Base-by-base conservation (phyloP, 2,888 invertebrate genomes). In the Mimumesa dahlbomi region DNA sequence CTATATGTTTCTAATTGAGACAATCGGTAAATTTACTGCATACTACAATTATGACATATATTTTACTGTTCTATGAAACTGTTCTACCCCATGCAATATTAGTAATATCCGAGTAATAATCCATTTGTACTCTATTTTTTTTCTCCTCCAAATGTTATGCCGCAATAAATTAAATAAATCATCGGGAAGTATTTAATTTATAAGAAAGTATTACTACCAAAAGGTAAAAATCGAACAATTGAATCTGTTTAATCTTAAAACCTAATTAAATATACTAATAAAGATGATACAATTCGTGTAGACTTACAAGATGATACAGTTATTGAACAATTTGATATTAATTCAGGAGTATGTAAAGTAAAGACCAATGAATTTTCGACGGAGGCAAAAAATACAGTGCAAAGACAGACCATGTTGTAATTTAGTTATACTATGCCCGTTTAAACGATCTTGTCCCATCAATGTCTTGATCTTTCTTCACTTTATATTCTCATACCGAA, bases 1-100 rank as follows among this genome's bases (percentile, higher is more conserved):
- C 49, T 59, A 54, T 22, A 11, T 49, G 19, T 16, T 46, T 7
- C 36, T 69, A 63, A 56, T 48, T 13, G 25, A 65, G 56, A 73
- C 49, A 21, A 49, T 46, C 19, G 58, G 46, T 67, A 63, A 67
- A 59, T 69, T 46, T 56, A 69, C 64, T 68, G 61, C 61, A 57
- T 52, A 52, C 61, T 70, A 66, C 53, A 22, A 66, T 54, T 69
- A 56, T 59, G 49, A 53, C 48, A 56, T 53, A 57, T 52, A 62
- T 58, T 54, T 66, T 61, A 72, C 58, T 72, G 64, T 49, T 25
- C 62, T 69, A 75, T 65, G 40, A 62, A 57, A 69, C 14, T 62
- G 56, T 57, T 48, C 73, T 75, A 75, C 48, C 45, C 56, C 77
- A 73, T 75, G 67, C 77, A 75, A 73, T 62, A 62, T 61, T 75